phyloP scores from a whole-genome alignment of 37 sponge, comb jelly and placozoan genomes.

The Hexactinellida sp. region DNA sequence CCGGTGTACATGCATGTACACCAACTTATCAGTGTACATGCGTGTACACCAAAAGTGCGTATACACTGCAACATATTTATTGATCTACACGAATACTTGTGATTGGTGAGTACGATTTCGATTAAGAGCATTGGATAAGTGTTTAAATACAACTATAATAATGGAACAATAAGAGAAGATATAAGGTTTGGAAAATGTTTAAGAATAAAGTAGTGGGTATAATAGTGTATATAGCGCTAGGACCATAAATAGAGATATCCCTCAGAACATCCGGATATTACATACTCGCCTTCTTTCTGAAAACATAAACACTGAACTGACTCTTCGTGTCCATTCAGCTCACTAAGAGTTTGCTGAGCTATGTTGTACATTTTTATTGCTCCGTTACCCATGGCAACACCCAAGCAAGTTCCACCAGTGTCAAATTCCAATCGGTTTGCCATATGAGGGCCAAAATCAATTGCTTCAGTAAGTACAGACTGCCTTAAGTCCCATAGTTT shows the following conservation, averaged over 20 bases:
- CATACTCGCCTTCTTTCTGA: constrained; percentile 31
- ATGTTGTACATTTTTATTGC: neutral
- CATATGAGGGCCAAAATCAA: constrained; percentile 57
- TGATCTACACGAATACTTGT: no score
- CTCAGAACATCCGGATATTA: constrained; percentile 40
- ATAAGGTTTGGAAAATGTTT: no score
- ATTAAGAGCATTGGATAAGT: no score
- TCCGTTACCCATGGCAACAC: neutral
- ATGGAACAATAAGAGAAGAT: no score
- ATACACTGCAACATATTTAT: no score
- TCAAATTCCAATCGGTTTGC: constrained; percentile 59
- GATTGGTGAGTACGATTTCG: no score
- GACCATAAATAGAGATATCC: constrained; percentile 50
- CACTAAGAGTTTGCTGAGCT: constrained; percentile 24
- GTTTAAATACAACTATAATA: no score
- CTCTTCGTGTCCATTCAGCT: constrained; percentile 46
- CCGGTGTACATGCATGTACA: no score
- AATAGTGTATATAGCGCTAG: no score
- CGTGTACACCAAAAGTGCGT: no score
- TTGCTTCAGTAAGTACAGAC: neutral
- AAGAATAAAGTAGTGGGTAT: no score
- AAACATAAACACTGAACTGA: constrained; percentile 46
- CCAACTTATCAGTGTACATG: no score
- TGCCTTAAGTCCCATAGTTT: constrained; percentile 62
- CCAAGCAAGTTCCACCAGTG: constrained; percentile 33